These are phyloP conservation scores for Sphaerophoria taeniata DNA, from an alignment of 2,888 invertebrate species.

Conservation along the genomic window DNA sequence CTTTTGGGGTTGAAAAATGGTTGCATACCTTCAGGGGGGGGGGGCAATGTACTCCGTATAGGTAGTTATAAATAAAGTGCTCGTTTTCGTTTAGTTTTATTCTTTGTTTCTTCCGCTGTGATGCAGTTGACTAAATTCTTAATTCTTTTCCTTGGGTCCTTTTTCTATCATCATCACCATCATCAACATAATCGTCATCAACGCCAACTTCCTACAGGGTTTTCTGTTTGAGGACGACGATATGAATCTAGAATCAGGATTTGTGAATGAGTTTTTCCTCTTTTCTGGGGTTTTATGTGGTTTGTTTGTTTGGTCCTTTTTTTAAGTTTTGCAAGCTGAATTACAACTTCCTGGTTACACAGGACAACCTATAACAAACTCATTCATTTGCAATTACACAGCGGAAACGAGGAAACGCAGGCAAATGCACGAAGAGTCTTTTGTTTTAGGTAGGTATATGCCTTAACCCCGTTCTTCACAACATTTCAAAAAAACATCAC, in stretches of 20 bases:
- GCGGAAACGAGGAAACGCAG: conserved; percentile 59
- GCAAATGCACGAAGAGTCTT: conserved; percentile 56
- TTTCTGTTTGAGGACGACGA: too few species aligned
- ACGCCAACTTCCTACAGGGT: neutral
- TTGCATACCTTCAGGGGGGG: conserved; percentile 40
- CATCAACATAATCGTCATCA: conserved; percentile 23
- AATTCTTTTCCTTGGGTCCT: conserved; percentile 35
- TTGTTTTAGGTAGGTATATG: conserved; percentile 42
- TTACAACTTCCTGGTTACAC: conserved; percentile 62
- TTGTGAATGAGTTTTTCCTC: conserved; percentile 40
- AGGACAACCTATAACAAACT: neutral
- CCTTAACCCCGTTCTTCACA: neutral
- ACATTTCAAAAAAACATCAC: conserved; percentile 11
- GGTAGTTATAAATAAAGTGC: conserved; percentile 54
- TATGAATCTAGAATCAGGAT: conserved; percentile 11
- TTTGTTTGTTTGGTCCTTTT: neutral
- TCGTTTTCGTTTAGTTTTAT: conserved; percentile 21
- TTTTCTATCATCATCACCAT: conserved; percentile 14
- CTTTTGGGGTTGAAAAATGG: conserved; percentile 33
- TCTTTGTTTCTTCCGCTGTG: conserved; percentile 20
- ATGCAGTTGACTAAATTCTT: conserved; percentile 56
- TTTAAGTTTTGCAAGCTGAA: conserved; percentile 50
- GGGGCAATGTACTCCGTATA: conserved; percentile 54
- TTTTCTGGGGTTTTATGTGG: conserved; percentile 12
- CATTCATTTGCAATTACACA: conserved; percentile 53